Evolutionary conservation across 2,888 invertebrate species (phyloP).

Genomic region (Hetaerina titia): DNA sequence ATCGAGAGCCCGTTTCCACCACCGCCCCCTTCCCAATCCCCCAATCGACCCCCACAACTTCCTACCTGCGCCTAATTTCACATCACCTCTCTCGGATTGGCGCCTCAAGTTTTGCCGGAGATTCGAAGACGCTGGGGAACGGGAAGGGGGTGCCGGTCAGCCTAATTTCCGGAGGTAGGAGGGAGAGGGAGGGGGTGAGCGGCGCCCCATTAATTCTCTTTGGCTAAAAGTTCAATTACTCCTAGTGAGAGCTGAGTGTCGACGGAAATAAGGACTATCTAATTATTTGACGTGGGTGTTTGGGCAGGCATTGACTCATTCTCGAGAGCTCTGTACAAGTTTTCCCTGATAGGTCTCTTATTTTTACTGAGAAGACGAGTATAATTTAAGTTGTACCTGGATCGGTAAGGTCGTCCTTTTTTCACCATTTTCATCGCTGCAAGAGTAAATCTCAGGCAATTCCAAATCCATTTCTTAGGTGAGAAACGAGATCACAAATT

Average conservation of each 20-base stretch:
- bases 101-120: constrained; percentile 8
- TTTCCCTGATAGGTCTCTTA: too few relatives aligned
- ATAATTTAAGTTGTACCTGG: too few relatives aligned
- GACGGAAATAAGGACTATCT: not conserved
- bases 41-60: not conserved
- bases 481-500: too few relatives aligned
- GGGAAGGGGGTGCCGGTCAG: not conserved
- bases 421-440: too few relatives aligned
- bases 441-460: too few relatives aligned
- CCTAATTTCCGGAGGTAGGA: not conserved
- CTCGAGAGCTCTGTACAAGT: not conserved
- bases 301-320: too few relatives aligned
- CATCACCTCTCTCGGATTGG: constrained; percentile 42
- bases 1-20: not conserved
- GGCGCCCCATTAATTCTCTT: not conserved
- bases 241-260: not conserved
- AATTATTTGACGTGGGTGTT: not conserved
- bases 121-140: not conserved
- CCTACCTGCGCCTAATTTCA: constrained; percentile 52
- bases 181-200: not conserved
- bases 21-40: not conserved
- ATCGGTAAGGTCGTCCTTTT: too few relatives aligned
- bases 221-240: not conserved
- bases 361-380: too few relatives aligned
- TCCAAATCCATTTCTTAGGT: too few relatives aligned